A percentile compares a stretch with the other conserved stretches of the same genome.
Conservation (phyloP, 2,888 invertebrate genomes). For the Lathronympha strigana region DNA sequence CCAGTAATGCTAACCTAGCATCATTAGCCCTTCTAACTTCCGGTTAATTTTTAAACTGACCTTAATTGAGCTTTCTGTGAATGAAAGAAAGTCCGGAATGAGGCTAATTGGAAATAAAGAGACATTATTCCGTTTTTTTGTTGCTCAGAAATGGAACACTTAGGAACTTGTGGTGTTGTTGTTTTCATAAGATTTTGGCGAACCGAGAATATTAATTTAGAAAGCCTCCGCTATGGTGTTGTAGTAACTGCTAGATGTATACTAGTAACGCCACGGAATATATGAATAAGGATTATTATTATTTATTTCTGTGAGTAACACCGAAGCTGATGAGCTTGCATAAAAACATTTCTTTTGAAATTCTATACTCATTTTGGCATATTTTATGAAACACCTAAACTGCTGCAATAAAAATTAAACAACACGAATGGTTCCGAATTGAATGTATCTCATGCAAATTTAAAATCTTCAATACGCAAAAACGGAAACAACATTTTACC, state of each 20-base stretch:
- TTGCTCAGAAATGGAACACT: background rate
- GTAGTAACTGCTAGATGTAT: background rate
- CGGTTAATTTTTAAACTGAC: slow-evolving; percentile 38
- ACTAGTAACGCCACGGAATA: background rate
- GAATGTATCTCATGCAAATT: background rate
- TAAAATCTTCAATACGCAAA: slow-evolving; percentile 1
- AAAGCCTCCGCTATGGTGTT: background rate
- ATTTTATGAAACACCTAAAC: background rate
- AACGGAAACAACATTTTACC: slow-evolving; percentile 31
- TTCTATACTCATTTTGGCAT: background rate
- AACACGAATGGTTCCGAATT: background rate
- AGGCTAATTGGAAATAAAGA: slow-evolving; percentile 31
- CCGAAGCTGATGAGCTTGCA: background rate
- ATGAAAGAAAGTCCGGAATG: slow-evolving; percentile 38
- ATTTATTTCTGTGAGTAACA: background rate
- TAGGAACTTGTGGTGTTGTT: slow-evolving; percentile 13
- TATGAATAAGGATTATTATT: no score
- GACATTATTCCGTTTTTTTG: slow-evolving; percentile 14
- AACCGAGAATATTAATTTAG: background rate
- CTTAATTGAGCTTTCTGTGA: slow-evolving; percentile 42
- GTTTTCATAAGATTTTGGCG: slow-evolving; percentile 11
- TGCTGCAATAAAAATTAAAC: background rate
- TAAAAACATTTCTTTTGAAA: background rate
- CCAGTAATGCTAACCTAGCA: slow-evolving; percentile 19
- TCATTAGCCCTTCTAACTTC: slow-evolving; percentile 38